Conservation (phyloP, 2,113 vertebrate species). For the Thryonomys swinderianus region DNA sequence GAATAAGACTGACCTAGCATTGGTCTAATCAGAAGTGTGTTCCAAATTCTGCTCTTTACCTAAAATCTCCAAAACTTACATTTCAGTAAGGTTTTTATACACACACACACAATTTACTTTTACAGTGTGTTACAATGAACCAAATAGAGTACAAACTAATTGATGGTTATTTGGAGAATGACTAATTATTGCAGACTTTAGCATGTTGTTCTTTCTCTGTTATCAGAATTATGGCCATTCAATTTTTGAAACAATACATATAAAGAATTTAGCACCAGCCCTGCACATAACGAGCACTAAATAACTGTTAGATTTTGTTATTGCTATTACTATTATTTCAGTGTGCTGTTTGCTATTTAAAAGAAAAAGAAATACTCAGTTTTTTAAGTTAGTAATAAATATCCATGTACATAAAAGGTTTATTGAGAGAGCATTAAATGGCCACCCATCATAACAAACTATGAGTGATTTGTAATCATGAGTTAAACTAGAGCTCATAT, state of each 20-base stretch:
- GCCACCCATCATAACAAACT: background rate
- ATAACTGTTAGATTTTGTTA: conserved; percentile 41
- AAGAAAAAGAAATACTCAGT: conserved; percentile 48
- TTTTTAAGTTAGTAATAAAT: conserved; percentile 18
- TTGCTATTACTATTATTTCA: conserved; percentile 45
- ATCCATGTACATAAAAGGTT: conserved; percentile 15
- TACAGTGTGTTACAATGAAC: background rate
- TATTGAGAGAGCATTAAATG: conserved; percentile 37
- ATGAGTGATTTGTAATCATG: conserved; percentile 46
- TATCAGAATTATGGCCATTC: conserved; percentile 51
- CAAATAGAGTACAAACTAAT: conserved; percentile 43
- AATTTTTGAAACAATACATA: conserved; percentile 53
- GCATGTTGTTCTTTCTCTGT: conserved; percentile 28
- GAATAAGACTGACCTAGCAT: conserved; percentile 40
- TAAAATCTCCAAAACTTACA: conserved; percentile 55
- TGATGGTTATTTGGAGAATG: conserved; percentile 27
- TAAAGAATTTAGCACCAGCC: conserved; percentile 45
- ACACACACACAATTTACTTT: background rate
- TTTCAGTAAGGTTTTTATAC: background rate
- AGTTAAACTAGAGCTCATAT: conserved; percentile 18
- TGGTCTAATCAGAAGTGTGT: conserved; percentile 43
- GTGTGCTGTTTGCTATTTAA: conserved; percentile 28
- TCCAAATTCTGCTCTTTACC: conserved; percentile 52
- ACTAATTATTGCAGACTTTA: conserved; percentile 39
- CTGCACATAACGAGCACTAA: conserved; percentile 7